These are phyloP conservation scores for Merluccius polli DNA, from an alignment of 2,797 vertebrate genomes.

Conservation along the genomic window DNA sequence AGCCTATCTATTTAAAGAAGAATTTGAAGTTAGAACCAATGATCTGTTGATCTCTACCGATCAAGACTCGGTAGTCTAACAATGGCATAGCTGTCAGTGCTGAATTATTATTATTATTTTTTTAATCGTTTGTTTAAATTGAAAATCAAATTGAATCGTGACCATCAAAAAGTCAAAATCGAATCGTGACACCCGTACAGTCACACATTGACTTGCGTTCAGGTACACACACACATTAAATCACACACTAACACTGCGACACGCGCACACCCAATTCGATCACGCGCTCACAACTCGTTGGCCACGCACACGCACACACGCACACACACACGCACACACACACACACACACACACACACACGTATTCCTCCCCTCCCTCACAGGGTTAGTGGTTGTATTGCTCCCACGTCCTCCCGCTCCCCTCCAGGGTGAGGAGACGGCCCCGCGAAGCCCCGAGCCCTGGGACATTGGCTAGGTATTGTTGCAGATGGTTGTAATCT, in stretches of 20 bases:
- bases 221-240: neutral
- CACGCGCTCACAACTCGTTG: neutral
- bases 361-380: neutral
- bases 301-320: constrained; percentile 9
- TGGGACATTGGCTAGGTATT: constrained; percentile 33
- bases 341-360: too few species aligned
- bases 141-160: too few species aligned
- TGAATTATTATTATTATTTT: too few species aligned
- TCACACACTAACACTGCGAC: constrained; percentile 16
- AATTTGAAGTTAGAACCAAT: too few species aligned
- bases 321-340: neutral
- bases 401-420: neutral
- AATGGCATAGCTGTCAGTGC: too few species aligned
- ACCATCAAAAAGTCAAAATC: too few species aligned
- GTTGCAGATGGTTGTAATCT: constrained; percentile 75
- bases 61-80: too few species aligned
- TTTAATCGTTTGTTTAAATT: too few species aligned
- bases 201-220: neutral
- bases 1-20: too few species aligned
- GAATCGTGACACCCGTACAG: constrained; percentile 56
- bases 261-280: neutral
- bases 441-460: constrained; percentile 32
- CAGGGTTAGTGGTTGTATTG: neutral
- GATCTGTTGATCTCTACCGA: too few species aligned
- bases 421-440: constrained; percentile 16